These are phyloP conservation scores for Flexamia atlantica DNA, from an alignment of 2,888 invertebrate species.

Conservation along the genomic window DNA sequence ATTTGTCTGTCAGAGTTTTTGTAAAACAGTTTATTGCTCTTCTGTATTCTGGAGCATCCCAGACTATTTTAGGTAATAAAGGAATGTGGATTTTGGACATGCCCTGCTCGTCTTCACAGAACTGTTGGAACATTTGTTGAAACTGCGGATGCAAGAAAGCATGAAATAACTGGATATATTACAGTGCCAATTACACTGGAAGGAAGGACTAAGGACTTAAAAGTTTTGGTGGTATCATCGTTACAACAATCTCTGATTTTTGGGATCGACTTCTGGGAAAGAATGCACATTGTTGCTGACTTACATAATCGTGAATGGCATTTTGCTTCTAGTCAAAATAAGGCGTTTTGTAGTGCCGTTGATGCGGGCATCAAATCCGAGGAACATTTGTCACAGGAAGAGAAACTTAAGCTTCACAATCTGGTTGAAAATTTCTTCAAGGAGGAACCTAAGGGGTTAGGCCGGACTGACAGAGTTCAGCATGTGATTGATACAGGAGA, in stretches of 20 bases:
- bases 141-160: not conserved
- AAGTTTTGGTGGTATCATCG: not conserved
- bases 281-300: conserved; percentile 19
- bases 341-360: conserved; percentile 1
- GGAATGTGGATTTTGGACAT: conserved; percentile 3
- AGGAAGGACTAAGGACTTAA: conserved; percentile 14
- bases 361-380: not conserved
- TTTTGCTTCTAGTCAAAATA: not conserved
- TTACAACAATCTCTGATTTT: conserved; percentile 16
- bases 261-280: conserved; percentile 31
- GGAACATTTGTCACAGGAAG: not conserved
- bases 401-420: conserved; percentile 3
- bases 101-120: not conserved
- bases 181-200: not conserved
- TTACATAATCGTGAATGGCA: conserved; percentile 16
- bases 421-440: conserved; percentile 5
- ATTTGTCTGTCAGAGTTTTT: conserved; percentile 24
- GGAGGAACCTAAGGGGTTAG: conserved; percentile 17
- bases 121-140: not conserved
- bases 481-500: conserved; percentile 57
- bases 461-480: not conserved
- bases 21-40: not conserved
- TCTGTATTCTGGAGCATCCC: conserved; percentile 3
- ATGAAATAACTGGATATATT: conserved; percentile 35
- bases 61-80: not conserved